Evolutionary conservation across 2,113 vertebrate genomes (phyloP).

Genomic region (Garra rufa): DNA sequence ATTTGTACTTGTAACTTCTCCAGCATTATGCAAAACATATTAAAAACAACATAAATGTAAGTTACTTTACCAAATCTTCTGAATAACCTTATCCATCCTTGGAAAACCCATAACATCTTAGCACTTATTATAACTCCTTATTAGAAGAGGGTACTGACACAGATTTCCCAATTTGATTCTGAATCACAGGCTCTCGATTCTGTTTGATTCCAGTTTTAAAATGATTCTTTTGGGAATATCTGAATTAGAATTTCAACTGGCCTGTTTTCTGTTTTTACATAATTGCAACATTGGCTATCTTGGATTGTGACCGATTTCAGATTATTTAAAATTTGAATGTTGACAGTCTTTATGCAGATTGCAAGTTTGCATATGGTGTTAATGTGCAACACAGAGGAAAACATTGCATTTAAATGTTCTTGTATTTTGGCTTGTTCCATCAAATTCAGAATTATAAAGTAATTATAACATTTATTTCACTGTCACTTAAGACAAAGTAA

Average conservation of each 20-base stretch:
- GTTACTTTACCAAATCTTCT: background rate
- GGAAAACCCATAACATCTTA: background rate
- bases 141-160: background rate
- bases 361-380: background rate
- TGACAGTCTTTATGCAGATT: background rate
- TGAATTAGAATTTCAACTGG: background rate
- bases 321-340: background rate
- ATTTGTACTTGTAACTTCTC: background rate
- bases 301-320: background rate
- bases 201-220: background rate
- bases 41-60: background rate
- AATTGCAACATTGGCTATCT: background rate
- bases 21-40: background rate
- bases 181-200: background rate
- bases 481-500: background rate
- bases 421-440: too few species aligned
- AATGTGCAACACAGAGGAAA: background rate
- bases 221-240: background rate
- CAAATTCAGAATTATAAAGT: too few species aligned
- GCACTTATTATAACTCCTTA: background rate
- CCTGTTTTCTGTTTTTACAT: background rate
- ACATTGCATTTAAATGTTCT: too few species aligned
- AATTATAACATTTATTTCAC: background rate
- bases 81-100: conserved; percentile 1
- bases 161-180: background rate